Percentiles rank a stretch among this genome's conserved stretches.
Conservation (phyloP, 2,113 vertebrate genomes). For the Mungos mungo region DNA sequence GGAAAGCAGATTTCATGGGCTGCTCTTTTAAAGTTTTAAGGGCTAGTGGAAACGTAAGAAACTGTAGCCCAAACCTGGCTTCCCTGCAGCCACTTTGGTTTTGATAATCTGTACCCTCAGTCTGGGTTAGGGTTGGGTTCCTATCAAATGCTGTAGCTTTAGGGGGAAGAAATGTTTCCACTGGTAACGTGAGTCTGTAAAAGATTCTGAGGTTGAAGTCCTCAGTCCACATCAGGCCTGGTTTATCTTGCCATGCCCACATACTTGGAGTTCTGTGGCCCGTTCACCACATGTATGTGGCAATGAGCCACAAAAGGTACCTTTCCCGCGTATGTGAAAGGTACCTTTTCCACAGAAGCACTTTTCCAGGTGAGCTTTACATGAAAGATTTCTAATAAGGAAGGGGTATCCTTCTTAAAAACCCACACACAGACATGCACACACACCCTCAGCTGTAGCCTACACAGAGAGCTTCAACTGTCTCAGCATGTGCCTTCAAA, state of each 20-base stretch:
- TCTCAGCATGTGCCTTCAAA: neutral
- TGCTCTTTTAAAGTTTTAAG: conserved; percentile 78
- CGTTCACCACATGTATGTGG: neutral
- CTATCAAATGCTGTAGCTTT: neutral
- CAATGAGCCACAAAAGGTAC: neutral
- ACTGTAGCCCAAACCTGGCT: conserved; percentile 6
- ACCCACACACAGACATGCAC: neutral
- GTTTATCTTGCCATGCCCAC: neutral
- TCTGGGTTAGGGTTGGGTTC: neutral
- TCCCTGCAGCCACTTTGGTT: conserved; percentile 44
- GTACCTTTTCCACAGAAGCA: neutral
- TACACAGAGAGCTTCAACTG: neutral
- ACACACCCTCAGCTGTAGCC: neutral
- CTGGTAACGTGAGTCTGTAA: neutral
- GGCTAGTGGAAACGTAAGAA: conserved; percentile 41
- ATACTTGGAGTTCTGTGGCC: neutral
- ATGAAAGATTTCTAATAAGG: neutral
- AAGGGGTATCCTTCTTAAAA: neutral
- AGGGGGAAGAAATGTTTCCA: neutral
- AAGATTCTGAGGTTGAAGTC: neutral
- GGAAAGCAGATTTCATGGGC: conserved; percentile 53
- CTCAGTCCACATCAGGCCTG: rapidly evolving
- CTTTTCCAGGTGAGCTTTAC: neutral
- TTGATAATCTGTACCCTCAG: neutral
- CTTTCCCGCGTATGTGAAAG: too few relatives aligned